Conservation (phyloP, 2,797 vertebrate species). For the Microtus obscurus region DNA sequence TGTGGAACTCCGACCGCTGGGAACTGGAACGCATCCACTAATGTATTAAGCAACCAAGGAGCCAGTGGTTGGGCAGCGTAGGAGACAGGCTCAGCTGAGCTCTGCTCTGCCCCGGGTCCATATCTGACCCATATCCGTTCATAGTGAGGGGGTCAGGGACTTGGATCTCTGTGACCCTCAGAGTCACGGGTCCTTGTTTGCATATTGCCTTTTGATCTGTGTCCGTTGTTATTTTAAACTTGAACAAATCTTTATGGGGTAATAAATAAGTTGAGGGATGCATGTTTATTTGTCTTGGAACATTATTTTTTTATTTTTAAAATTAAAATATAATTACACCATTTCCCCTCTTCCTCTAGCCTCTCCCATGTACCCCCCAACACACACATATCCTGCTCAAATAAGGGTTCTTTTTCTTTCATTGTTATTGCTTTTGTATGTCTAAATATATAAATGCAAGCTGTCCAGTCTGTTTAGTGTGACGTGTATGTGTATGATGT, state of each 20-base stretch:
- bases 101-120: slow-evolving; percentile 26
- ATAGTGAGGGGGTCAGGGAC: background rate
- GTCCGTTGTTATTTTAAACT: slow-evolving; percentile 2
- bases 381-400: background rate
- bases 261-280: background rate
- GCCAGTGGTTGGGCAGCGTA: slow-evolving; percentile 67
- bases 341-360: background rate
- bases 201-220: background rate
- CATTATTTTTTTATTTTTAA: background rate
- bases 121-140: background rate
- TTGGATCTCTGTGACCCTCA: background rate
- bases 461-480: too few species aligned
- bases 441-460: background rate
- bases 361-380: background rate
- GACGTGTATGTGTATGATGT: background rate
- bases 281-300: background rate
- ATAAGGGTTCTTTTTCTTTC: background rate
- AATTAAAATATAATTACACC: background rate
- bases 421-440: background rate
- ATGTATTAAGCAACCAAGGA: slow-evolving; percentile 81
- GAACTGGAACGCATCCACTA: slow-evolving; percentile 80
- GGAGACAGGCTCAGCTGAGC: slow-evolving; percentile 39
- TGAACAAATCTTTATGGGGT: background rate
- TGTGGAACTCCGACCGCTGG: slow-evolving; percentile 77
- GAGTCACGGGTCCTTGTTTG: background rate